A percentile compares a stretch with the other conserved stretches of the same genome.
Evolutionary conservation across 2,797 vertebrate species (phyloP).

Genomic region (Arctocebus calabarensis): DNA sequence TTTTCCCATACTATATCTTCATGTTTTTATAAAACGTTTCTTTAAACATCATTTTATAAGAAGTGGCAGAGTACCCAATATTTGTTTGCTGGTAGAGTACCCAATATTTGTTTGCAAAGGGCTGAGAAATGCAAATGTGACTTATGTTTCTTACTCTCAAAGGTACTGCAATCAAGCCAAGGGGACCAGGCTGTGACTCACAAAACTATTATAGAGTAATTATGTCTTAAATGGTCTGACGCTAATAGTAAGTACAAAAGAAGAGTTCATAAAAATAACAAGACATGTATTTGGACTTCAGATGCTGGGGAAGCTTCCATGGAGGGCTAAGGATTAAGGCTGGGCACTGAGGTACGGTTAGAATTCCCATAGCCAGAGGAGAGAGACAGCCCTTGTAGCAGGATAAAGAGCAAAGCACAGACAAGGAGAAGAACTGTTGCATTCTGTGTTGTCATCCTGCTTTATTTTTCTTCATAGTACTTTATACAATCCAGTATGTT

Average conservation of each 20-base stretch:
- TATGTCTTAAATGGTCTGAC: background rate
- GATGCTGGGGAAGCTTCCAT: background rate
- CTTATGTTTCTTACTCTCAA: background rate
- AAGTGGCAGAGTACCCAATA: background rate
- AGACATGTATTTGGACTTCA: background rate
- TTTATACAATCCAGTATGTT: background rate
- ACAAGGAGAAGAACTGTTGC: background rate
- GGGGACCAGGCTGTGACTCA: background rate
- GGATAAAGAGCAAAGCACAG: background rate
- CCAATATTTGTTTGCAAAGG: background rate
- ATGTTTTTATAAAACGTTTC: conserved; percentile 1
- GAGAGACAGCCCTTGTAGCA: rapidly evolving
- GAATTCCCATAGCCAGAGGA: background rate
- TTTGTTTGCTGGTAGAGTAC: background rate
- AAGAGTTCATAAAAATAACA: conserved; percentile 5
- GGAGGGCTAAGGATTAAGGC: background rate
- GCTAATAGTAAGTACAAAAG: conserved; percentile 11
- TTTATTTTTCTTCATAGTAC: background rate
- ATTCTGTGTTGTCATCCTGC: background rate
- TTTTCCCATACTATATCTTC: conserved; percentile 17
- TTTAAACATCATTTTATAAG: background rate
- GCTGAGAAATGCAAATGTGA: background rate
- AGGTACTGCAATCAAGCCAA: background rate
- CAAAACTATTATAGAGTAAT: background rate
- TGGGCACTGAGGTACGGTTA: background rate